These are phyloP conservation scores for Halocynthia roretzi DNA, from an alignment of 23 tunicate genomes.

Conservation along the genomic window DNA sequence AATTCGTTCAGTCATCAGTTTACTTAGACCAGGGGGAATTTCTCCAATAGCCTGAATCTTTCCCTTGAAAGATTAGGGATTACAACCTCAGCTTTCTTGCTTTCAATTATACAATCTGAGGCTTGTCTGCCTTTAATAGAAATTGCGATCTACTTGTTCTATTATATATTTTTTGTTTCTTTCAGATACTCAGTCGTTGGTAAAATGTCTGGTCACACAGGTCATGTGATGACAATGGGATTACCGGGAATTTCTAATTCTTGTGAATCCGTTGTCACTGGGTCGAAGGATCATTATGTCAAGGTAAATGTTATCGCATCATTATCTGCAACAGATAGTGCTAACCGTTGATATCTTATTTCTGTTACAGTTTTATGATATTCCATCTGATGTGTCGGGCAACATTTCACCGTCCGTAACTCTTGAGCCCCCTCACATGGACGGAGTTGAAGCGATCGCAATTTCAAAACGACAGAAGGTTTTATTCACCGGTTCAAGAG, in stretches of 20 bases:
- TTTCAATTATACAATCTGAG: too few species aligned
- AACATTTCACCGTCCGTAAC: slow-evolving; percentile 42
- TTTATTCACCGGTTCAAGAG: slow-evolving; percentile 77
- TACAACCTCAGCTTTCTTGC: neutral
- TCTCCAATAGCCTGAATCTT: neutral
- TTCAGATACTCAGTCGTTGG: slow-evolving; percentile 52
- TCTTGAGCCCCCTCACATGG: slow-evolving; percentile 90
- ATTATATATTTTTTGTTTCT: neutral
- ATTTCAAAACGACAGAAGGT: slow-evolving; percentile 27
- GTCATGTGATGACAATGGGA: slow-evolving; percentile 64
- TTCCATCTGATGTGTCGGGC: slow-evolving; percentile 30
- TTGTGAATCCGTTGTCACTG: slow-evolving; percentile 44
- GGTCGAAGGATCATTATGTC: slow-evolving; percentile 84
- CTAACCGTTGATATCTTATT: neutral
- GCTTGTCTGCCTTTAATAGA: too few species aligned
- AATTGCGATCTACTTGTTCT: neutral
- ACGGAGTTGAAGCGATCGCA: slow-evolving; percentile 79
- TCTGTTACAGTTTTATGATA: slow-evolving; percentile 46
- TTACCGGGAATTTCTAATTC: slow-evolving; percentile 23
- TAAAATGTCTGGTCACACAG: slow-evolving; percentile 76
- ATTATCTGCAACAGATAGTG: neutral
- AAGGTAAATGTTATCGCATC: slow-evolving; percentile 27
- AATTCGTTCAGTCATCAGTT: neutral
- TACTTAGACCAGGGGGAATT: too few species aligned
- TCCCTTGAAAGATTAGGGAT: neutral